These are phyloP conservation scores for Ceratina japonica DNA, from an alignment of 1,140 invertebrate species.

Conservation along the genomic window DNA sequence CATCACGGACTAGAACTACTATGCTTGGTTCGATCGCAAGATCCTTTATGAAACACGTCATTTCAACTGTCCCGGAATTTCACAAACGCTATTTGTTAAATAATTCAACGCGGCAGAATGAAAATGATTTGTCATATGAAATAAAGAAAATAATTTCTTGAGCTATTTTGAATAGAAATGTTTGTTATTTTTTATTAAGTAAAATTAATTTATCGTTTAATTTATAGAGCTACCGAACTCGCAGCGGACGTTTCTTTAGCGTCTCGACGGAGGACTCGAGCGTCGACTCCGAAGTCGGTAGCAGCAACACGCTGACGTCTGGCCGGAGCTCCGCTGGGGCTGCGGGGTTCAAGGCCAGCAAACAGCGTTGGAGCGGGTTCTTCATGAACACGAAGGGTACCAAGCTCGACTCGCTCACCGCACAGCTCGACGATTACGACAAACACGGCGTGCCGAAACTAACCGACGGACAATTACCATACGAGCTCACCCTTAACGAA, in stretches of 20 bases:
- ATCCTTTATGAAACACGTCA: background rate
- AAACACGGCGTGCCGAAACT: conserved; percentile 84
- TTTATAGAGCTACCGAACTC: conserved; percentile 79
- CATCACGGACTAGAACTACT: background rate
- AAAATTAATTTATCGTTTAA: background rate
- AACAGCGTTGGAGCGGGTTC: conserved; percentile 85
- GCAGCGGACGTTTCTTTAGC: conserved; percentile 82
- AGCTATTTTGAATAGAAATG: no score
- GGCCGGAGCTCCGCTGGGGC: conserved; percentile 69
- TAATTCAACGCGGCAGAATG: no score
- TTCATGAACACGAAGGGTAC: conserved; percentile 84
- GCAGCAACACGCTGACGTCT: conserved; percentile 63
- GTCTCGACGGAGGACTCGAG: conserved; percentile 82
- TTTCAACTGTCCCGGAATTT: background rate
- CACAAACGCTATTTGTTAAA: no score
- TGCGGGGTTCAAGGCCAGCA: conserved; percentile 76
- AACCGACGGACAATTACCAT: conserved; percentile 70
- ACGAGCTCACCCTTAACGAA: conserved; percentile 73
- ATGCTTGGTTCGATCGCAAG: background rate
- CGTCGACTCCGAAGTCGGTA: conserved; percentile 73
- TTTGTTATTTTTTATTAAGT: no score
- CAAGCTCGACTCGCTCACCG: conserved; percentile 83
- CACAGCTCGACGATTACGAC: conserved; percentile 84
- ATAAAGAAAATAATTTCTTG: no score
- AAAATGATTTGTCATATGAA: no score